Percentiles rank a stretch among this genome's conserved stretches.
phyloP scores from a whole-genome alignment of 1,140 invertebrate species.

The Drosophila kepulauana region DNA sequence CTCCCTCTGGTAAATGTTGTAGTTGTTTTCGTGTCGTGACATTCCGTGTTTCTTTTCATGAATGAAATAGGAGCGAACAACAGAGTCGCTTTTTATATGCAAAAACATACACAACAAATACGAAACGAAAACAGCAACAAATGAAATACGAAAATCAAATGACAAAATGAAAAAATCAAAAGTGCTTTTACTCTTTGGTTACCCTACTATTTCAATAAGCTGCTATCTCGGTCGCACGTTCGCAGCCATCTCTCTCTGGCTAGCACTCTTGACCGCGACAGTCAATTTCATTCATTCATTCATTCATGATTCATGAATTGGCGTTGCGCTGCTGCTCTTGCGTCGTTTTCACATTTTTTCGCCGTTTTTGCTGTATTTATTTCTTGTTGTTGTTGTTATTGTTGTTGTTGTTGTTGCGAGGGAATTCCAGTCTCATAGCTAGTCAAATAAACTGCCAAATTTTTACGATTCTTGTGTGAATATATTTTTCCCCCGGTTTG shows the following conservation, averaged over 20 bases:
- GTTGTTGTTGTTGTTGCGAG: conserved; percentile 30
- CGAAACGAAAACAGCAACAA: conserved; percentile 18
- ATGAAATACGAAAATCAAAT: conserved; percentile 41
- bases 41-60: conserved; percentile 56
- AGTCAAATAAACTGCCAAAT: conserved; percentile 44
- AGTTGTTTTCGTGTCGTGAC: conserved; percentile 29
- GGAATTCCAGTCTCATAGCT: conserved; percentile 48
- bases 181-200: conserved; percentile 48
- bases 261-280: conserved; percentile 47
- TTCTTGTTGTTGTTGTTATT: conserved; percentile 30
- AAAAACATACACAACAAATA: conserved; percentile 21
- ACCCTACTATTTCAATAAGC: conserved; percentile 12
- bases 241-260: conserved; percentile 16
- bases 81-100: conserved; percentile 46
- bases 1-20: neutral
- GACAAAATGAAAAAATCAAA: conserved; percentile 50
- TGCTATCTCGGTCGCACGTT: neutral
- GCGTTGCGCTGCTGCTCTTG: conserved; percentile 25
- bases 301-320: conserved; percentile 54
- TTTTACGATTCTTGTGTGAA: conserved; percentile 15
- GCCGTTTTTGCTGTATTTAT: conserved; percentile 9
- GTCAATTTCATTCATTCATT: conserved; percentile 75
- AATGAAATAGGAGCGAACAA: conserved; percentile 50
- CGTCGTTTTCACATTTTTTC: conserved; percentile 51
- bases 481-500: conserved; percentile 20